Base-by-base conservation (phyloP, 2,797 vertebrate genomes). In the Ciconia nigra region DNA sequence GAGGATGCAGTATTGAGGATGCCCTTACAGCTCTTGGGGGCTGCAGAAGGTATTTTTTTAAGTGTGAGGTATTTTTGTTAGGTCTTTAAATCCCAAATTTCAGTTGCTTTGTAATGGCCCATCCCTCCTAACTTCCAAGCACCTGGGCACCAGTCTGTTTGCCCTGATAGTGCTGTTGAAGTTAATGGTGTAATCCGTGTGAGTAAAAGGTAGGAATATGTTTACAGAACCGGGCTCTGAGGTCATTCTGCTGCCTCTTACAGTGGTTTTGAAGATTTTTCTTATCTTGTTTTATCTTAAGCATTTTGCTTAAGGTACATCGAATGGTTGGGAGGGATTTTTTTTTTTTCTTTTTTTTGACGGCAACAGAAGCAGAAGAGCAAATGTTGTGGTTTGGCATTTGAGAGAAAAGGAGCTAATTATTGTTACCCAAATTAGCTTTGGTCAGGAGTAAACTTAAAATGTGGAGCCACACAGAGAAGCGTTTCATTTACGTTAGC, bases 351-450 rank as follows among this genome's bases (percentile, higher is more conserved):
- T 33, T 79, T 47, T 37, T 24, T 31, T 83, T 90, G 13, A 1
- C 95, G 91, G 92, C 88, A 88, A 94, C 61, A 91, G 91, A 94
- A 91, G 79, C 89, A 93, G 82, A 92, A 93, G 90, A 96, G 95
- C 93, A 97, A 97, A 98, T 93, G 95, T 82, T 93, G 88, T 1
- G 88, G 96, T 88, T 96, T 98, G 98, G 97, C 97, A 98, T 98
- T 96, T 96, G 93, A 97, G 91, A 95, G 95, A 96, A 96, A 96
- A 97, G 57, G 83, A 58, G 65, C 61, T 94, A 96, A 97, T 97
- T 73, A 47, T 84, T 89, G 71, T 93, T 97, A 87, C 93, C 22
- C 10, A 0, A 97, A 97, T 97, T 97, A 97, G 85, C 93, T 92
- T 95, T 7, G 76, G 87, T 96, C 90, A 97, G 91, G 83, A 97